Evolutionary conservation across 2,888 invertebrate species (phyloP), one percentile per base, ranked within the genome.

Genomic region (Ophion ventricosus): DNA sequence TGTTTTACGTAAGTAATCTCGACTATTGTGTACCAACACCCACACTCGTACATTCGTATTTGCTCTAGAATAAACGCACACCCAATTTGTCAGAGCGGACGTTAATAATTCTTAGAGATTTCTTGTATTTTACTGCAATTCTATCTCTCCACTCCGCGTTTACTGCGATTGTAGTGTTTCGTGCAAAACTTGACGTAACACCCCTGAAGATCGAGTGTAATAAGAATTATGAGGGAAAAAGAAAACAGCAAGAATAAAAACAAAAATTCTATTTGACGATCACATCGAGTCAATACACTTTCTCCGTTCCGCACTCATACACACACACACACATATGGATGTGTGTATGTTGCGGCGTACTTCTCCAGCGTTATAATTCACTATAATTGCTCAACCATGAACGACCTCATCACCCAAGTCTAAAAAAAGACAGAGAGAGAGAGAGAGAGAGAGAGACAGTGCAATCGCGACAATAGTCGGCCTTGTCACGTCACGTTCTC

Each of bases 401-500:
- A 85, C 80, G 84, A 83, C 81, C 84, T 84, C 87, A 87, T 84
- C 81, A 76, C 69, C 61, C 64, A 40, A 64, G 74, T 57, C 40
- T 61, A n/a, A 43, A 61, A 57, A 59, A 57, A 76, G 57, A 59
- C 14, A 49, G n/a, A 3, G 61, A 61, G 59, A 72, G 54, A 69
- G 25, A 69, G 49, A 61, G 23, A 77, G 67, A 69, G 40, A 67
- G 20, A 69, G 54, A 70, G 43, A 49, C 54, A 70, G 56, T 64
- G n/a, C 23, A 67, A 66, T 63, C 84, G 83, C 84, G 83, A 87
- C 85, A 85, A 87, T 87, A 79, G 85, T 64, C 86, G 86, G 84
- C 86, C 85, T 86, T 87, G 86, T 84, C 86, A 73, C 84, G 83
- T 86, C 83, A 87, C 87, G 87, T 86, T 85, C 85, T 81, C 83